Evolutionary conservation across 2,113 vertebrate genomes (phyloP).

Genomic region (Sapajus apella): DNA sequence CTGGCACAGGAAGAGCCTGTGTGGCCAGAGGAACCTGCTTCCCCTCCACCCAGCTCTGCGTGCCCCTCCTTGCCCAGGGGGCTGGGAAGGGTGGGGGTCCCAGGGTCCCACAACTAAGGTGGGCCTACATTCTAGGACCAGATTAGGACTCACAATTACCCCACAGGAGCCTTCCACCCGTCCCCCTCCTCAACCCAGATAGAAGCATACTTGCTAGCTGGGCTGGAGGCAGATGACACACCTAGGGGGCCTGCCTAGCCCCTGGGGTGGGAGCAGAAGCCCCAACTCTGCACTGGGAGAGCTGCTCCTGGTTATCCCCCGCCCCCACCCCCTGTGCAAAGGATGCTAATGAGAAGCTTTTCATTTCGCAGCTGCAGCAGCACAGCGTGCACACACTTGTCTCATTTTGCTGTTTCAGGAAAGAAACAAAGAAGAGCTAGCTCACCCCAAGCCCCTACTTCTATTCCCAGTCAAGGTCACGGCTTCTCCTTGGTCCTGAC

Average conservation of each 20-base stretch:
- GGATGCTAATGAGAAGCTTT: not conserved
- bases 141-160: not conserved
- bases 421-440: not conserved
- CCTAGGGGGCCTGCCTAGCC: too few relatives aligned
- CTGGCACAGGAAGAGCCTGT: not conserved
- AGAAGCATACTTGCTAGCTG: not conserved
- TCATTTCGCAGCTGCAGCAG: not conserved
- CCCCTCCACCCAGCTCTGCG: not conserved
- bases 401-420: not conserved
- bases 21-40: not conserved
- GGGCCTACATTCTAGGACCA: not conserved
- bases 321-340: not conserved
- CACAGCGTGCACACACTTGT: not conserved
- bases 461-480: not conserved
- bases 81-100: not conserved
- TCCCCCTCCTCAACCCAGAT: not conserved
- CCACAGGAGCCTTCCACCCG: not conserved
- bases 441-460: not conserved
- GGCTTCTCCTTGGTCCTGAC: not conserved
- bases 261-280: not conserved
- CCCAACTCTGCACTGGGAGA: not conserved
- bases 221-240: not conserved
- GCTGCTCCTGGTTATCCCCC: not conserved
- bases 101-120: not conserved
- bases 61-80: not conserved